These are phyloP conservation scores for Cheilosia scutellata DNA, from an alignment of 2,888 invertebrate genomes.

Conservation along the genomic window DNA sequence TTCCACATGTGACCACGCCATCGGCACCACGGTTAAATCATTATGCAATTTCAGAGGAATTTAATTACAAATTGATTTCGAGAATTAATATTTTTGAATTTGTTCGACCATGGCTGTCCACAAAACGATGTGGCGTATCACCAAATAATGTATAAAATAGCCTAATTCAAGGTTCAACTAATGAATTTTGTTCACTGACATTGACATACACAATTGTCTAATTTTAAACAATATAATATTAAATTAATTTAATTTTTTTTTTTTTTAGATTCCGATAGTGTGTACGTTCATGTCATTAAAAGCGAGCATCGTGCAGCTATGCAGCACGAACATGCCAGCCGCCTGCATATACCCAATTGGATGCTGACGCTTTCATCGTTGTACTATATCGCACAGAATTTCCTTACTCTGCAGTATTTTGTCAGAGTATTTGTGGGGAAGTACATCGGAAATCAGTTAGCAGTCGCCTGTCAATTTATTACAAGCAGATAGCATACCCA, in stretches of 20 bases:
- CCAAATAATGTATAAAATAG: too few relatives aligned
- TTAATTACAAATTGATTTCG: background rate
- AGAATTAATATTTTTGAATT: background rate
- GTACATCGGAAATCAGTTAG: constrained; percentile 44
- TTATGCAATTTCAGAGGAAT: background rate
- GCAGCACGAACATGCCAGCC: constrained; percentile 84
- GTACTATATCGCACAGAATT: constrained; percentile 63
- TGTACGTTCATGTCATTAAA: constrained; percentile 93
- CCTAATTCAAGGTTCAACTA: too few relatives aligned
- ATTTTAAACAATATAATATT: constrained; percentile 3
- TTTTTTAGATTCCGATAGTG: constrained; percentile 90
- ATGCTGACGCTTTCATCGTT: constrained; percentile 77
- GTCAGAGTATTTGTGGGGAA: constrained; percentile 3
- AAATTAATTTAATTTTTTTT: constrained; percentile 26
- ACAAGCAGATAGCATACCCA: constrained; percentile 62
- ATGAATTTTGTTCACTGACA: too few relatives aligned
- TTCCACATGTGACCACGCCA: background rate
- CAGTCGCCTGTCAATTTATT: constrained; percentile 30
- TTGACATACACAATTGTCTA: constrained; percentile 18
- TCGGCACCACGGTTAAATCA: background rate
- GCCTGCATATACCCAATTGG: constrained; percentile 80
- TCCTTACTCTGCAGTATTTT: constrained; percentile 28
- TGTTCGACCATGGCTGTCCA: background rate
- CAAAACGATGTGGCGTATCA: background rate
- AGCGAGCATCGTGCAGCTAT: constrained; percentile 89